A percentile compares a stretch with the other conserved stretches of the same genome.
Conservation (phyloP, 2,888 invertebrate species). For the Parelbella ahira region DNA sequence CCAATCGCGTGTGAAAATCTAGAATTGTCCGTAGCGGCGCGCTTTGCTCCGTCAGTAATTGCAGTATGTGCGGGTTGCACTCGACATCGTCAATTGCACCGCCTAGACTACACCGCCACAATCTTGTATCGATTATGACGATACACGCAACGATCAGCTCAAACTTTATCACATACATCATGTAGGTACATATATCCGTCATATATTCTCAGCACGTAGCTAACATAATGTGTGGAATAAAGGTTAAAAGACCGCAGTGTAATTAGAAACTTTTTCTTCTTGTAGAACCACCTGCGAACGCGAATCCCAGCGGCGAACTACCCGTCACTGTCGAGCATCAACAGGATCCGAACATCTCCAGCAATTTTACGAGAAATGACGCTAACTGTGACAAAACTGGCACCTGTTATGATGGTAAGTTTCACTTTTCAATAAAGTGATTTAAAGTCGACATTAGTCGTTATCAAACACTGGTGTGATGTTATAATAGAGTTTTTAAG, state of each 20-base stretch:
- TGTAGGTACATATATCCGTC: too few species aligned
- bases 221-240: too few species aligned
- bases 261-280: constrained; percentile 34
- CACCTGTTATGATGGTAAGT: constrained; percentile 95
- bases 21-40: constrained; percentile 50
- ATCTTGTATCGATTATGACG: constrained; percentile 67
- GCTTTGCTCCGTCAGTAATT: constrained; percentile 54
- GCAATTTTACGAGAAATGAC: constrained; percentile 87
- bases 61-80: constrained; percentile 50
- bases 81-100: constrained; percentile 42
- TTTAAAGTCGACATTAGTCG: too few species aligned
- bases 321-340: constrained; percentile 89
- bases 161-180: constrained; percentile 28
- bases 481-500: too few species aligned
- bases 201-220: too few species aligned
- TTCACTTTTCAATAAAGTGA: too few species aligned
- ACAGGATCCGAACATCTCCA: constrained; percentile 84
- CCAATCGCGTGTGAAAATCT: constrained; percentile 64
- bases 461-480: too few species aligned
- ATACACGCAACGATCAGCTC: constrained; percentile 43
- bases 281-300: constrained; percentile 73
- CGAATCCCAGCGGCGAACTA: constrained; percentile 74
- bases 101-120: constrained; percentile 42
- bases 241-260: constrained; percentile 10
- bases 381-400: constrained; percentile 96